Conservation (phyloP, 2,113 vertebrate species). For the Beaufortia kweichowensis region DNA sequence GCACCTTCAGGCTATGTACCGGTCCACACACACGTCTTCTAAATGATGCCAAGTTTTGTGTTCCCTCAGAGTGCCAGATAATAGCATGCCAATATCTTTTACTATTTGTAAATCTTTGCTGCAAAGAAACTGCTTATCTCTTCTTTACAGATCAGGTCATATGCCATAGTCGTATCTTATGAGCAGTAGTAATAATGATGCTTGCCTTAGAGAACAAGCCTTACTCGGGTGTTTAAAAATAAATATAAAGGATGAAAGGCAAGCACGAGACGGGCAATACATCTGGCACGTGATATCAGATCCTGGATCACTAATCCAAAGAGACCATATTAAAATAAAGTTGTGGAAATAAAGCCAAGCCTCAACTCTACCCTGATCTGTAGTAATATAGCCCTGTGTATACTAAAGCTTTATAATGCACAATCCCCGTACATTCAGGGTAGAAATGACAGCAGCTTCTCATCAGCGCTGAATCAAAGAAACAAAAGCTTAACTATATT, state of each 20-base stretch:
- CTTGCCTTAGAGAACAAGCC: too few species aligned
- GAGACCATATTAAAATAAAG: not conserved
- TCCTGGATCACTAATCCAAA: not conserved
- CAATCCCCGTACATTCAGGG: too few species aligned
- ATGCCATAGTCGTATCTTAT: not conserved
- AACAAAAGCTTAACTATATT: conserved; percentile 20
- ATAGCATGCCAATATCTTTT: not conserved
- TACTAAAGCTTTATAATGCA: not conserved
- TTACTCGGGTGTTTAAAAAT: too few species aligned
- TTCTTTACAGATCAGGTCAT: not conserved
- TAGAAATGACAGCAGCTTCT: not conserved
- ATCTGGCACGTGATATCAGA: not conserved
- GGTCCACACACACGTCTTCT: not conserved
- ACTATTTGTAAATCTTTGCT: too few species aligned
- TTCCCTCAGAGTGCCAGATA: not conserved
- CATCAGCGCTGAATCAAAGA: not conserved
- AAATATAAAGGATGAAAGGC: too few species aligned
- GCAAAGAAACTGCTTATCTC: not conserved
- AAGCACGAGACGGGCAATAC: too few species aligned
- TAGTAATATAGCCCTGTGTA: not conserved
- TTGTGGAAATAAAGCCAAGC: not conserved
- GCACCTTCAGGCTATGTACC: not conserved
- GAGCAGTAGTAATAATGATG: not conserved
- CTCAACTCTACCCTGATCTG: not conserved
- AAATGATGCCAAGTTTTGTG: not conserved